A percentile compares a stretch with the other conserved stretches of the same genome.
These are phyloP conservation scores for Dromaius novaehollandiae DNA, from an alignment of 2,113 vertebrate species.

Conservation along the genomic window DNA sequence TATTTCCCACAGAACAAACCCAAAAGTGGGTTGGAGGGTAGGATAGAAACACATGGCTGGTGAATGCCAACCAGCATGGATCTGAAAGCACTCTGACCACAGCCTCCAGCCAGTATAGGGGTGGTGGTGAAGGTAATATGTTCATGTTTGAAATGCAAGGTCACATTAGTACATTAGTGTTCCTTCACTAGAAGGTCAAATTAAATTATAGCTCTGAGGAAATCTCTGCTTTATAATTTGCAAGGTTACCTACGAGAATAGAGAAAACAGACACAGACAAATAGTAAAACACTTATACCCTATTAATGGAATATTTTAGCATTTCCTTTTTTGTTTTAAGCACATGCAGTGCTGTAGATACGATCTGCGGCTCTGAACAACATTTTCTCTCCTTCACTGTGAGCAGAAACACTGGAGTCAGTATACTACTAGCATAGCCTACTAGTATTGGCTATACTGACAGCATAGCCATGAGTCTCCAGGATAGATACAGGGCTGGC, in stretches of 20 bases:
- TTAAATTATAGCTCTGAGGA: background rate
- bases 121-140: background rate
- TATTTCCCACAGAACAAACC: background rate
- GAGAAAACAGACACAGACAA: background rate
- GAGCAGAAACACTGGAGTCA: background rate
- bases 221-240: background rate
- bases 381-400: background rate
- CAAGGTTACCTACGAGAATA: background rate
- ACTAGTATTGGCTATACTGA: background rate
- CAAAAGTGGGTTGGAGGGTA: background rate
- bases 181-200: background rate
- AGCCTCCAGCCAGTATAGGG: background rate
- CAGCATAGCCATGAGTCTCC: background rate
- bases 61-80: background rate
- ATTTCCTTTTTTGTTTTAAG: background rate
- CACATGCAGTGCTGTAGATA: background rate
- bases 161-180: background rate
- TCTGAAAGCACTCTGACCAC: background rate
- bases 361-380: background rate
- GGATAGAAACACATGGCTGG: background rate
- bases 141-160: background rate
- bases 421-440: background rate
- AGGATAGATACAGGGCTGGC: background rate
- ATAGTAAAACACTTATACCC: background rate
- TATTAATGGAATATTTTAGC: background rate